Conservation (phyloP, 2,888 invertebrate species). For the Himalopsyche anomala region DNA sequence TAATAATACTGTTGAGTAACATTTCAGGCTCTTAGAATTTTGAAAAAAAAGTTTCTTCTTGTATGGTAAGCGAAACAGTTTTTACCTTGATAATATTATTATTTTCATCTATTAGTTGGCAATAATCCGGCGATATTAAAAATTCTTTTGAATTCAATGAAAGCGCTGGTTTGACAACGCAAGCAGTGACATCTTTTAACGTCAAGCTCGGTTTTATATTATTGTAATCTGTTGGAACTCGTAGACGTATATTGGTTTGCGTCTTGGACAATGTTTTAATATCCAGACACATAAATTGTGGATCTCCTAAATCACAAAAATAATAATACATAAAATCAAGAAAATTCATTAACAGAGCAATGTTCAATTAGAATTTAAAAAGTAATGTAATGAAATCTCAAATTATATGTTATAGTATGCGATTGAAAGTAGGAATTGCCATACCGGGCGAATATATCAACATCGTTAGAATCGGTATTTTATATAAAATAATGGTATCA, state of each 20-base stretch:
- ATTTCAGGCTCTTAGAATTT: too few relatives aligned
- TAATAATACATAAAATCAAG: not conserved
- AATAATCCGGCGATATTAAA: not conserved
- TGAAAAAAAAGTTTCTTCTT: too few relatives aligned
- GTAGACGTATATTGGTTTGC: constrained; percentile 38
- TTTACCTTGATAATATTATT: constrained; percentile 46
- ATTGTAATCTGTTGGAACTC: constrained; percentile 51
- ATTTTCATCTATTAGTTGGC: constrained; percentile 6
- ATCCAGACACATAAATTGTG: constrained; percentile 37
- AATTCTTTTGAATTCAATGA: constrained; percentile 49
- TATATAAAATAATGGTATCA: too few relatives aligned
- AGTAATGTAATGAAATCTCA: too few relatives aligned
- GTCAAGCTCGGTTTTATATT: constrained; percentile 42
- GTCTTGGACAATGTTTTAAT: constrained; percentile 53
- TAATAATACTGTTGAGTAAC: too few relatives aligned
- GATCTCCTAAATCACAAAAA: constrained; percentile 39
- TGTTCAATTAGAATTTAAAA: too few relatives aligned
- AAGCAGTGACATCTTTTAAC: constrained; percentile 34
- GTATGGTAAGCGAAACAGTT: too few relatives aligned
- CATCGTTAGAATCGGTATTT: too few relatives aligned
- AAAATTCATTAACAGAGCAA: not conserved
- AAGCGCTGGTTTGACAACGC: constrained; percentile 36
- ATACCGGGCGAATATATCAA: too few relatives aligned
- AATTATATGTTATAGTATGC: too few relatives aligned
- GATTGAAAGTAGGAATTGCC: too few relatives aligned